phyloP scores from a whole-genome alignment of 2,113 vertebrate genomes.

The Hemibagrus wyckioides region DNA sequence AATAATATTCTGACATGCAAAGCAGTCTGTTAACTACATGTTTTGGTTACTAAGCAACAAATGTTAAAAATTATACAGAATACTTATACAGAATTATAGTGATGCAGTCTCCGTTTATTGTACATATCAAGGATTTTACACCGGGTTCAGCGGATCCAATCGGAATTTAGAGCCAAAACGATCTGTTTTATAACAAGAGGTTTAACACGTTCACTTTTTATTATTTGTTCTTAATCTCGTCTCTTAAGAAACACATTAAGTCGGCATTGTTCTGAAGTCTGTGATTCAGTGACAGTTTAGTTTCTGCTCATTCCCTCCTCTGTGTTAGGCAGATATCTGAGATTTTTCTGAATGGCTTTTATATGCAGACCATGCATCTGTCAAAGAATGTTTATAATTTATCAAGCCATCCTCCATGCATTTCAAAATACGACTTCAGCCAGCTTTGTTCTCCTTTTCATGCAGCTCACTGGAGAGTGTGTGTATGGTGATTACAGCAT shows the following conservation, averaged over 20 bases:
- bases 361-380: neutral
- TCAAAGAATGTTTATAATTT: slow-evolving; percentile 16
- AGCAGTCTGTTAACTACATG: neutral
- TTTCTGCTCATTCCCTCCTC: neutral
- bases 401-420: neutral
- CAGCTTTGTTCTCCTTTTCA: slow-evolving; percentile 13
- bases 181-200: neutral
- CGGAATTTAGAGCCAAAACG: neutral
- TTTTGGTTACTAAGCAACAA: neutral
- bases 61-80: too few species aligned
- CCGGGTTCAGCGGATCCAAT: neutral
- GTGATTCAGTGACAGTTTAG: neutral
- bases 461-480: neutral
- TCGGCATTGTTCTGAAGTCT: neutral
- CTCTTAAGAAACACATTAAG: neutral
- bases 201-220: neutral
- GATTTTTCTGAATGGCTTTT: neutral
- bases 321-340: neutral
- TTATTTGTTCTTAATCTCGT: neutral
- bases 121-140: neutral
- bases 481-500: neutral
- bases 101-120: neutral
- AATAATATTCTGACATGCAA: neutral
- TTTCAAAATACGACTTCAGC: slow-evolving; percentile 11
- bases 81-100: neutral